Evolutionary conservation across 1,140 invertebrate genomes (phyloP), one percentile per base, ranked within the genome.

Genomic region (Euborellia annulipes): DNA sequence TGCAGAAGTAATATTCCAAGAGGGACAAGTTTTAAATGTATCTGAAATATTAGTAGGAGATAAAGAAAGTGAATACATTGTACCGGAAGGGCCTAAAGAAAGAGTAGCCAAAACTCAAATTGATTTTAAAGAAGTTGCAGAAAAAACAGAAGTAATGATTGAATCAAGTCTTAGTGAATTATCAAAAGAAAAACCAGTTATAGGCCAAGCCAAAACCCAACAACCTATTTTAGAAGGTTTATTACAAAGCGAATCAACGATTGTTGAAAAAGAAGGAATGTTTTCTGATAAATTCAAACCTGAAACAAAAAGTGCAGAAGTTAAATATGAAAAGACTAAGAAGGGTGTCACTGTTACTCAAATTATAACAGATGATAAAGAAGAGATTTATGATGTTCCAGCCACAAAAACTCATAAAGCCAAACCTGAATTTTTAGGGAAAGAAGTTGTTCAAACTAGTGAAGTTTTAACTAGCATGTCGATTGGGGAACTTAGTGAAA

Each of bases 51-150:
- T 52, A 4, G 51, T 57, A 20, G 62, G 63, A 19, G 70, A 73
- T 42, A 72, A 69, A 56, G 71, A 73, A 57, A 57, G 45, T 11
- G 52, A 56, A 38, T 66, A 65, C 36, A 54, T 32, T 11, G 13
- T 30, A 30, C 38, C 48, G 8, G 43, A 45, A 46, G 38, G 18
- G 13, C 49, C 53, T n/a, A 43, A 48, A 36, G 9, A 43, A 22
- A 48, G 49, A 45, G 27, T 43, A 23, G 57, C 57, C 11, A 36
- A 9, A 36, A 2, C 46, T 27, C 42, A 56, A 39, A 47, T 57
- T 16, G 32, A 20, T 45, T 21, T 50, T 11, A 61, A 65, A 48
- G 59, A 60, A 53, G 61, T 64, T 21, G 66, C 63, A 38, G 56
- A 64, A 59, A 59, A 61, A 48, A 58, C 54, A 13, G 54, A 62